phyloP scores from a whole-genome alignment of 2,797 vertebrate species.

The Tokudaia muenninki region DNA sequence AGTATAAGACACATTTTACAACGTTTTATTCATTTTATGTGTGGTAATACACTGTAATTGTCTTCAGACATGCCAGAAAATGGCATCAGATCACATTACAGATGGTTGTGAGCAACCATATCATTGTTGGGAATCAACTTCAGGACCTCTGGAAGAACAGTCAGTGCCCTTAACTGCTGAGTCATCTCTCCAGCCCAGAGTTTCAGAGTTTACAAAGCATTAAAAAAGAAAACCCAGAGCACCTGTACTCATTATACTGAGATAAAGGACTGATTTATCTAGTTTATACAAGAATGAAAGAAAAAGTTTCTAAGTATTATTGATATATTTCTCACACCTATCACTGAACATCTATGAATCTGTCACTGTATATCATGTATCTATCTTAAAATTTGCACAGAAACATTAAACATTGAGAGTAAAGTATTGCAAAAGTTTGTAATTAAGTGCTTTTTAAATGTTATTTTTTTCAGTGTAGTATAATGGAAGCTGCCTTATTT shows the following conservation, averaged over 20 bases:
- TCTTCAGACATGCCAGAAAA: too few species aligned
- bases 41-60: too few species aligned
- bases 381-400: not conserved
- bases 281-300: not conserved
- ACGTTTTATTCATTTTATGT: too few species aligned
- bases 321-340: not conserved
- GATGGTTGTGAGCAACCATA: too few species aligned
- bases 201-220: not conserved
- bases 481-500: not conserved
- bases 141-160: too few species aligned
- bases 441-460: not conserved
- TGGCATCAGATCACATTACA: too few species aligned
- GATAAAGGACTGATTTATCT: not conserved
- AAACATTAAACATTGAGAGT: not conserved
- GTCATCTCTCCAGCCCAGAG: not conserved
- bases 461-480: not conserved
- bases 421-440: not conserved
- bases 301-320: not conserved
- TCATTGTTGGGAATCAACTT: too few species aligned
- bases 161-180: too few species aligned
- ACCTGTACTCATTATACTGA: not conserved
- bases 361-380: not conserved
- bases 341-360: not conserved
- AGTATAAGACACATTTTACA: too few species aligned
- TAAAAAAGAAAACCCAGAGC: not conserved